Evolutionary conservation across 1,140 invertebrate genomes (phyloP).

Genomic region (Drosophila kanapiae): DNA sequence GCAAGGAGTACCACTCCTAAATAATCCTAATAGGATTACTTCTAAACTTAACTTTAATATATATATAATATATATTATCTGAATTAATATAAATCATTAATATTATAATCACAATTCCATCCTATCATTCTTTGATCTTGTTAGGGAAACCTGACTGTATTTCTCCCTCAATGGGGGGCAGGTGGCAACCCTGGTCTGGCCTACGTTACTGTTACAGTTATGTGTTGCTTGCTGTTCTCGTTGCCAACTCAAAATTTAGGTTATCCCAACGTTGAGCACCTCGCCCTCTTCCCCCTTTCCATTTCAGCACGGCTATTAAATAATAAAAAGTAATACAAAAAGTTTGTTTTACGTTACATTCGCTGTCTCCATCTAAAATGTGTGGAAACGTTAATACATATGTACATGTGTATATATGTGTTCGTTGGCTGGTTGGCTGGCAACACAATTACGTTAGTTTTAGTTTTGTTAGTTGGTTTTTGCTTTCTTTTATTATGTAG

Average conservation of each 20-base stretch:
- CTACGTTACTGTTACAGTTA: slow-evolving; percentile 43
- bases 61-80: too few species aligned
- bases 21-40: too few species aligned
- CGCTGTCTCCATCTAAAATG: slow-evolving; percentile 31
- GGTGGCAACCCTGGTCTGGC: slow-evolving; percentile 45
- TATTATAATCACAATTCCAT: background rate
- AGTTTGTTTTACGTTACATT: slow-evolving; percentile 55
- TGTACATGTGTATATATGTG: slow-evolving; percentile 11
- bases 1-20: background rate
- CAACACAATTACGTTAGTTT: slow-evolving; percentile 55
- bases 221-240: slow-evolving; percentile 34
- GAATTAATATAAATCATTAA: too few species aligned
- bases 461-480: slow-evolving; percentile 16
- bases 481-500: slow-evolving; percentile 37
- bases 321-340: slow-evolving; percentile 60
- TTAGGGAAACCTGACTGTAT: slow-evolving; percentile 16
- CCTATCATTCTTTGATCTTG: background rate
- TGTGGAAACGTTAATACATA: slow-evolving; percentile 23
- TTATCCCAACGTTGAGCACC: slow-evolving; percentile 48
- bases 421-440: slow-evolving; percentile 50
- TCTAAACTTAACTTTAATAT: too few species aligned
- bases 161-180: slow-evolving; percentile 27
- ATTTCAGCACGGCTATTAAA: slow-evolving; percentile 45
- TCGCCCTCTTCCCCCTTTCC: slow-evolving; percentile 4
- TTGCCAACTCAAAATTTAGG: slow-evolving; percentile 63